phyloP scores from a whole-genome alignment of 2,888 invertebrate species.

The Eupsilia transversa region DNA sequence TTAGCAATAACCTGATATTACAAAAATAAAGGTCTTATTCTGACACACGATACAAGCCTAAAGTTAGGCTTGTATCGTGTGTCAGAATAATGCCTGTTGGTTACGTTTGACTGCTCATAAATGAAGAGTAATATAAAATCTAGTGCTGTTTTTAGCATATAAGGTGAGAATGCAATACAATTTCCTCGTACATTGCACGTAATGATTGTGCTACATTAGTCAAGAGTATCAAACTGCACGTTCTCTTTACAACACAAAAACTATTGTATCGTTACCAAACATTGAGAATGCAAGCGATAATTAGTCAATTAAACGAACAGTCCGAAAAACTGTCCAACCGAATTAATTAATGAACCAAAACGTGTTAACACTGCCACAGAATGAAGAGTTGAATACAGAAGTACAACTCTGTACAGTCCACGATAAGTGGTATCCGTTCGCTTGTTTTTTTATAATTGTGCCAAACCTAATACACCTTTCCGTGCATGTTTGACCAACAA shows the following conservation, averaged over 20 bases:
- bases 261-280: conserved; percentile 46
- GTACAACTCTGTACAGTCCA: not conserved
- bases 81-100: too few species aligned
- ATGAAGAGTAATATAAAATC: conserved; percentile 10
- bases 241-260: conserved; percentile 45
- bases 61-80: too few species aligned
- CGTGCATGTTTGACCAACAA: not conserved
- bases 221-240: conserved; percentile 38
- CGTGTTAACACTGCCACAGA: conserved; percentile 55
- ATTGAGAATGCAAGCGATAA: conserved; percentile 55
- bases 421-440: not conserved
- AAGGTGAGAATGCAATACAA: conserved; percentile 35
- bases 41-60: not conserved
- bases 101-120: conserved; percentile 15
- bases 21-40: not conserved
- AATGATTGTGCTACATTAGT: conserved; percentile 43
- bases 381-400: conserved; percentile 14
- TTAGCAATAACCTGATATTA: not conserved
- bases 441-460: not conserved
- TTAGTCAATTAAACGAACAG: conserved; percentile 58
- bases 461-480: not conserved
- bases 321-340: conserved; percentile 65
- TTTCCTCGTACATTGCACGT: conserved; percentile 27
- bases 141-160: conserved; percentile 27
- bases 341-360: conserved; percentile 66